phyloP scores from a whole-genome alignment of 2,797 vertebrate species.

The Fringilla coelebs region DNA sequence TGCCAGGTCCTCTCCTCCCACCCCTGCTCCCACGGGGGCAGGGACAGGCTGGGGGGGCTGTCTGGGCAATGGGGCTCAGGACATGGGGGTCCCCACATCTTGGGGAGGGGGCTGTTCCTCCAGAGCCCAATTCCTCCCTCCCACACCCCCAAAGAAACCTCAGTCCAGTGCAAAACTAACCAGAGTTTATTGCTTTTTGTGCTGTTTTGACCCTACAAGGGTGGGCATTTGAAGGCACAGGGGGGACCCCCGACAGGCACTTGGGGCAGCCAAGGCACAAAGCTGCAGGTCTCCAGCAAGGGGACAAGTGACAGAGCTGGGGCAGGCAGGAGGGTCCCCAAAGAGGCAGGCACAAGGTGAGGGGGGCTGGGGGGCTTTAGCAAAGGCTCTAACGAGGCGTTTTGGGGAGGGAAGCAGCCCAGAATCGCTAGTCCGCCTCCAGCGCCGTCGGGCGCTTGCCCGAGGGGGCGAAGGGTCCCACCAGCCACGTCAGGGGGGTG shows the following conservation, averaged over 20 bases:
- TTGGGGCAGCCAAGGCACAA: neutral
- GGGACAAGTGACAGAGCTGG: neutral
- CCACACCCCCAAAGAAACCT: neutral
- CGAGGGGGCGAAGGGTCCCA: slow-evolving; percentile 86
- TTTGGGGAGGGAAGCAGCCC: neutral
- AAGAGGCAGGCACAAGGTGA: neutral
- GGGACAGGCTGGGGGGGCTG: neutral
- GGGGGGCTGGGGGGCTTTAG: neutral
- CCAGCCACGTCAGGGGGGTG: slow-evolving; percentile 88
- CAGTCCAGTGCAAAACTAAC: neutral
- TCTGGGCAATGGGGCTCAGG: neutral
- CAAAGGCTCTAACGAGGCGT: neutral
- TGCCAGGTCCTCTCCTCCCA: neutral
- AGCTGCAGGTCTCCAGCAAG: neutral
- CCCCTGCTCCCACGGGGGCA: neutral
- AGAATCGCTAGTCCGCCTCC: neutral
- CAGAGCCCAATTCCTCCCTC: neutral
- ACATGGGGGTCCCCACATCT: neutral
- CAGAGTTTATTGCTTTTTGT: neutral
- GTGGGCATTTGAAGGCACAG: neutral
- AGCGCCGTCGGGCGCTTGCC: neutral
- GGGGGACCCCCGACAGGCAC: neutral
- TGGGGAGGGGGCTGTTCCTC: neutral
- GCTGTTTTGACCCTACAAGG: accelerated
- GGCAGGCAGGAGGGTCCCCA: neutral